phyloP scores from a whole-genome alignment of 2,797 vertebrate genomes.

The Menidia menidia region DNA sequence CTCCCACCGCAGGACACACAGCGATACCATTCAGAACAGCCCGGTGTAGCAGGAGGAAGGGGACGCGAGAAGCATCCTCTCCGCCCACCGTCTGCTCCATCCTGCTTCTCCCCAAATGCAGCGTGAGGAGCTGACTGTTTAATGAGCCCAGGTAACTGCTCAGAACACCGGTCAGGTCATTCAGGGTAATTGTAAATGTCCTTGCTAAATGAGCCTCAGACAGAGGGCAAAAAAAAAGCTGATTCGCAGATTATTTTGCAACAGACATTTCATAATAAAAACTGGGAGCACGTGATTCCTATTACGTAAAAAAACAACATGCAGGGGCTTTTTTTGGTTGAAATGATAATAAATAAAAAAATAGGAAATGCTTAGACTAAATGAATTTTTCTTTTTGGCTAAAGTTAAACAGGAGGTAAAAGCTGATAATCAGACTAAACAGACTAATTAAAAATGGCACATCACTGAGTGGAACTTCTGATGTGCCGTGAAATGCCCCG shows the following conservation, averaged over 20 bases:
- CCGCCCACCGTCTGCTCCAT: constrained; percentile 11
- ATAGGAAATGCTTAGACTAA: too few relatives aligned
- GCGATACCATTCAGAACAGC: constrained; percentile 18
- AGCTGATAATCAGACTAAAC: too few relatives aligned
- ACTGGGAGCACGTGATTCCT: background rate
- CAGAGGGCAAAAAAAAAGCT: background rate
- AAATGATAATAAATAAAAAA: too few relatives aligned
- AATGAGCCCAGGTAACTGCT: constrained; percentile 35
- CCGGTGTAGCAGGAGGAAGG: constrained; percentile 6
- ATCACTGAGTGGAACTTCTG: too few relatives aligned
- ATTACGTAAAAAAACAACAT: background rate
- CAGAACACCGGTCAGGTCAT: constrained; percentile 12
- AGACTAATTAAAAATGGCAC: too few relatives aligned
- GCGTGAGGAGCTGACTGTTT: constrained; percentile 8
- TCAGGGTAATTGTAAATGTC: constrained; percentile 18
- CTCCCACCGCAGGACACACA: constrained; percentile 5
- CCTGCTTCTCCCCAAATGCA: constrained; percentile 8
- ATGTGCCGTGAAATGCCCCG: too few relatives aligned
- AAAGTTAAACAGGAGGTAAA: too few relatives aligned
- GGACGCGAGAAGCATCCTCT: constrained; percentile 22
- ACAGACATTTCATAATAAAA: background rate
- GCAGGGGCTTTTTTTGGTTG: too few relatives aligned
- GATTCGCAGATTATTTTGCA: background rate
- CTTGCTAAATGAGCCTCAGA: background rate
- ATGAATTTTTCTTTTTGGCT: too few relatives aligned